A percentile compares a stretch with the other conserved stretches of the same genome.
Evolutionary conservation across 2,888 invertebrate species (phyloP).

Genomic region (Pseudolycoriella hygida): DNA sequence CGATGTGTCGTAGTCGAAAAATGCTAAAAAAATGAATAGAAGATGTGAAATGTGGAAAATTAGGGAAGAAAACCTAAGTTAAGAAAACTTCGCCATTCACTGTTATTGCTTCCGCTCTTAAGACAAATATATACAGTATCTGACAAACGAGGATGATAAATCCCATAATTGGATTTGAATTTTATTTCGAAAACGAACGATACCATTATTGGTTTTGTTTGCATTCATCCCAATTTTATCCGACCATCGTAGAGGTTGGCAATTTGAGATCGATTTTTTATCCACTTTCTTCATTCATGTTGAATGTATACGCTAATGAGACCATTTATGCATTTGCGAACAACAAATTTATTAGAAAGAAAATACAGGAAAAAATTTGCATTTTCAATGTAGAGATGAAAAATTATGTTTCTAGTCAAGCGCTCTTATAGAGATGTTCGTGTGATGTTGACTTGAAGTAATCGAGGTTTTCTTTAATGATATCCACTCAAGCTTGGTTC

Average conservation of each 20-base stretch:
- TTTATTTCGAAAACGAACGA: not conserved
- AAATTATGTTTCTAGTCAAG: not conserved
- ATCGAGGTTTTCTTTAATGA: not conserved
- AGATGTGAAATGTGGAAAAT: too few species aligned
- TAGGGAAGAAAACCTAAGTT: too few species aligned
- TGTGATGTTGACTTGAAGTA: not conserved
- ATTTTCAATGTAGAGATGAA: not conserved
- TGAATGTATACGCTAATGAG: constrained; percentile 2
- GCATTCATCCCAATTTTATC: not conserved
- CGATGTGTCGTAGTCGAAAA: too few species aligned
- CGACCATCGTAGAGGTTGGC: not conserved
- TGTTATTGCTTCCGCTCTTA: too few species aligned
- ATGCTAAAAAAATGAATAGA: too few species aligned
- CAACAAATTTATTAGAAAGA: not conserved
- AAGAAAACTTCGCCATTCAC: too few species aligned
- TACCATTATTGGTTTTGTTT: constrained; percentile 1
- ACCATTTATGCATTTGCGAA: not conserved
- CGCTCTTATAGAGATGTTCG: not conserved
- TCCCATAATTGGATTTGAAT: not conserved
- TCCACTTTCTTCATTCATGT: not conserved
- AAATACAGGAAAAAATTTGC: not conserved
- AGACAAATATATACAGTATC: not conserved
- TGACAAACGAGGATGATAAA: not conserved
- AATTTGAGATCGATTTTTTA: not conserved
- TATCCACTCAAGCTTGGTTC: not conserved